Conservation (phyloP, 2,113 vertebrate species). For the Pterocles gutturalis region DNA sequence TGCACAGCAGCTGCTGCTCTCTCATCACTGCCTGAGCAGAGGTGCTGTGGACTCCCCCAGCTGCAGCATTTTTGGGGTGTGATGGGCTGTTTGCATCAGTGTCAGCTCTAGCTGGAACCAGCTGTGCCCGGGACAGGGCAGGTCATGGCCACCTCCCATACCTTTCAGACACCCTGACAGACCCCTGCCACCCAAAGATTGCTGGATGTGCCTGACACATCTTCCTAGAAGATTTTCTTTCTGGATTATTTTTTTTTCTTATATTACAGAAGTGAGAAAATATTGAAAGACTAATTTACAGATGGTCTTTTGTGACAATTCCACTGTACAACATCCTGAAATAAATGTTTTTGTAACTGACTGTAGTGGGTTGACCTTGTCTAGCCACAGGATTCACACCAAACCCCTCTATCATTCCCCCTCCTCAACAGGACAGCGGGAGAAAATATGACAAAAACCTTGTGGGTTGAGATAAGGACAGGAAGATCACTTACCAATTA, state of each 20-base stretch:
- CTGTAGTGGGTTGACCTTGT: not conserved
- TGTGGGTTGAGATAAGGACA: no score
- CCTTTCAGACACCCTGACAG: not conserved
- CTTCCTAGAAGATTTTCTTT: not conserved
- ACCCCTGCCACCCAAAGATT: not conserved
- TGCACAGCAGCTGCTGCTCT: not conserved
- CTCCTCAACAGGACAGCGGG: not conserved
- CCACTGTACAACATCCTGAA: not conserved
- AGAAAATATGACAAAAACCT: not conserved
- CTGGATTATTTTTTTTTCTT: not conserved
- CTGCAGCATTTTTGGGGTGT: not conserved
- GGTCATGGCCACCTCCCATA: not conserved
- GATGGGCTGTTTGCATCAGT: not conserved
- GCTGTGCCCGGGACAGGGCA: not conserved
- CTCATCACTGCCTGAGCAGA: not conserved
- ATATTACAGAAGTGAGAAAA: not conserved
- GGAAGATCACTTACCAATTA: no score
- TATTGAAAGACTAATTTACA: not conserved
- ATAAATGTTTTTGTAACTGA: not conserved
- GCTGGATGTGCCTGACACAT: not conserved
- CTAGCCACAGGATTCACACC: not conserved
- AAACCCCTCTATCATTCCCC: not conserved
- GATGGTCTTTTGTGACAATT: not conserved
- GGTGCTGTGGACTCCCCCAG: not conserved
- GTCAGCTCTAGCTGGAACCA: not conserved